A percentile compares a stretch with the other conserved stretches of the same genome.
phyloP scores from a whole-genome alignment of 2,113 vertebrate species.

The Menidia beryllina region DNA sequence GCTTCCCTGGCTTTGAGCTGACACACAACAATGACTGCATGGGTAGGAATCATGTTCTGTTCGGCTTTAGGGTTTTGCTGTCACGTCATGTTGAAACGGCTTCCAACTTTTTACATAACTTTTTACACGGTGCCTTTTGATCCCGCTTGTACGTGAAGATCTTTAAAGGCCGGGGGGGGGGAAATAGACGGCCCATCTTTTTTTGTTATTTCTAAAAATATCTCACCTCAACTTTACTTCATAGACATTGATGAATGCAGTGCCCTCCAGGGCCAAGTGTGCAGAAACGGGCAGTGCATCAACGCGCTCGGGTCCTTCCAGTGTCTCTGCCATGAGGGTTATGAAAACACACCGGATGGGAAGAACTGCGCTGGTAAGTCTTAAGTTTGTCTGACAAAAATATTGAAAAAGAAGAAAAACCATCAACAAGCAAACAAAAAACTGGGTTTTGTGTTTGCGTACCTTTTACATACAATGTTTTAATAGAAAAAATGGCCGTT shows the following conservation, averaged over 20 bases:
- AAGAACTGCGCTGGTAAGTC: slow-evolving; percentile 92
- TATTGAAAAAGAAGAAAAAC: too few species aligned
- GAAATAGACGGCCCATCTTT: too few species aligned
- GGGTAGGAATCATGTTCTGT: slow-evolving; percentile 80
- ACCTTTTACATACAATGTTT: too few species aligned
- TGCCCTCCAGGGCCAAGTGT: slow-evolving; percentile 89
- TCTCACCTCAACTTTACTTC: slow-evolving; percentile 6
- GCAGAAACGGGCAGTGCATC: slow-evolving; percentile 91
- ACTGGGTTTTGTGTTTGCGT: neutral
- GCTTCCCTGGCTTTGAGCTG: slow-evolving; percentile 91
- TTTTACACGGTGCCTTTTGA: slow-evolving; percentile 16
- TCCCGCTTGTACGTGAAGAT: neutral
- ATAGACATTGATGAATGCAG: slow-evolving; percentile 91
- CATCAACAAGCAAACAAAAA: too few species aligned
- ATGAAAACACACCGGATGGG: slow-evolving; percentile 88
- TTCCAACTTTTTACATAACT: slow-evolving; percentile 3
- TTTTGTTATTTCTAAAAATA: neutral
- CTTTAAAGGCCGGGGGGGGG: too few species aligned
- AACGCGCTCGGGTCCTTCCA: slow-evolving; percentile 92
- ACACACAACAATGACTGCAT: slow-evolving; percentile 92
- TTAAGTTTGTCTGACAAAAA: neutral
- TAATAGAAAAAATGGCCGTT: neutral
- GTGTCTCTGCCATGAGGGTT: slow-evolving; percentile 94
- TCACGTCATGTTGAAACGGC: slow-evolving; percentile 4
- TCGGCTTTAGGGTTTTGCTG: neutral